phyloP scores from a whole-genome alignment of 2,113 vertebrate species.

The Atrichornis clamosus region DNA sequence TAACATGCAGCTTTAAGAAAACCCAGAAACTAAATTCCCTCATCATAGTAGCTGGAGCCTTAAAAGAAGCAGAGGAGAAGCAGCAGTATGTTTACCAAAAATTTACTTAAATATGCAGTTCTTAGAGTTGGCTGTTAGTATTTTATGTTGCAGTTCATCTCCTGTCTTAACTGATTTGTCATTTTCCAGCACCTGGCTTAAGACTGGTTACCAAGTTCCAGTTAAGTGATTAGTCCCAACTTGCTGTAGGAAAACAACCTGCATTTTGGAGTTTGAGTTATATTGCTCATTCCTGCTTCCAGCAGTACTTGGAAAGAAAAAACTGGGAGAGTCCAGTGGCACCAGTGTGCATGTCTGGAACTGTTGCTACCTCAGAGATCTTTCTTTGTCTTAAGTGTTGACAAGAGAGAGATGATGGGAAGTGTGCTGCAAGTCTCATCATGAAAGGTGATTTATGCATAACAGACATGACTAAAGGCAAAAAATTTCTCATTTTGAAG shows the following conservation, averaged over 20 bases:
- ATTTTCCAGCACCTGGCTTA: neutral
- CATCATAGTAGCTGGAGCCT: neutral
- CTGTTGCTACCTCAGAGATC: neutral
- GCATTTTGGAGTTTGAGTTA: neutral
- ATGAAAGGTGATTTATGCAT: slow-evolving; percentile 1
- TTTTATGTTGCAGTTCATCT: neutral
- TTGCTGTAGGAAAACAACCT: neutral
- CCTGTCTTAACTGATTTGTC: neutral
- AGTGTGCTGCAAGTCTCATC: neutral
- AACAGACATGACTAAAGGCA: neutral
- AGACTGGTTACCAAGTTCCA: neutral
- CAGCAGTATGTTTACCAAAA: neutral
- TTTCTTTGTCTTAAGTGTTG: neutral
- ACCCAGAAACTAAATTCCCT: neutral
- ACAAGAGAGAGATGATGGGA: neutral
- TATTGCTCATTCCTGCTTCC: neutral
- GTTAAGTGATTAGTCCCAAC: neutral
- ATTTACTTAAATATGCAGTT: neutral
- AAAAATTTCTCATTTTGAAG: neutral
- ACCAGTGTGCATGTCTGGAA: neutral
- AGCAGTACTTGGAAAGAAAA: neutral
- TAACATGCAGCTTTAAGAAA: neutral
- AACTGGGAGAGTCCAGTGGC: neutral
- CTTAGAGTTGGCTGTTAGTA: neutral
- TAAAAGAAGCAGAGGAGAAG: neutral